A percentile compares a stretch with the other conserved stretches of the same genome.
phyloP scores from a whole-genome alignment of 2,797 vertebrate genomes.

The Nasua narica region DNA sequence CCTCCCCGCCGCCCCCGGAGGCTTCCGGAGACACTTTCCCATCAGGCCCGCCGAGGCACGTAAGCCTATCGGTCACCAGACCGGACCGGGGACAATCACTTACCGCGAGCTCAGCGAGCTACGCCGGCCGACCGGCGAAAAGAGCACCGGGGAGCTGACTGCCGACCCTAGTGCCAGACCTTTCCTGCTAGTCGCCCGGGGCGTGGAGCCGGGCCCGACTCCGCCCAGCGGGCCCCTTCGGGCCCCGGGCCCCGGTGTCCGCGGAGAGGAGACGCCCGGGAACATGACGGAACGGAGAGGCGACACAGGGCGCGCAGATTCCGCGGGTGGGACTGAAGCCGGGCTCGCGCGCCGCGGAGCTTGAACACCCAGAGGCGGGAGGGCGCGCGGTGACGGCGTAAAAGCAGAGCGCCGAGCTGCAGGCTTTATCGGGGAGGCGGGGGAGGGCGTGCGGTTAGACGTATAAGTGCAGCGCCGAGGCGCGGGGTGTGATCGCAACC shows the following conservation, averaged over 20 bases:
- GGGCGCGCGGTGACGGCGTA: background rate
- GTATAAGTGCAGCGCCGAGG: background rate
- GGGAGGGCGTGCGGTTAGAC: background rate
- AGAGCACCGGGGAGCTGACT: constrained; percentile 72
- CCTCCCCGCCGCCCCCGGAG: background rate
- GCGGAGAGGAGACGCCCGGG: constrained; percentile 72
- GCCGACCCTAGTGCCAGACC: constrained; percentile 64
- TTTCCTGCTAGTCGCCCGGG: constrained; percentile 74
- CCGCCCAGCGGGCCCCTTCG: constrained; percentile 72
- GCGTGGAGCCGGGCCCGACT: constrained; percentile 72
- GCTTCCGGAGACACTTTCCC: background rate
- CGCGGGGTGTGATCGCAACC: accelerated
- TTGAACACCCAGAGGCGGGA: background rate
- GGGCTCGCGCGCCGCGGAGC: background rate
- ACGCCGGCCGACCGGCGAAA: constrained; percentile 79
- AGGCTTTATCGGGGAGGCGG: accelerated
- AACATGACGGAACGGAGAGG: constrained; percentile 32
- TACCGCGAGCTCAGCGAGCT: constrained; percentile 81
- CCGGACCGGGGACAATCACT: constrained; percentile 20
- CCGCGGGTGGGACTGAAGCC: accelerated
- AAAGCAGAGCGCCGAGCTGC: accelerated
- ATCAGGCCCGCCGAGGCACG: background rate
- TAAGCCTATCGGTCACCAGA: background rate
- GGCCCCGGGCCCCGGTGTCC: constrained; percentile 74
- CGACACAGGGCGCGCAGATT: accelerated